A percentile compares a stretch with the other conserved stretches of the same genome.
phyloP scores from a whole-genome alignment of 2,888 invertebrate genomes.

The Calliopum simillimum region DNA sequence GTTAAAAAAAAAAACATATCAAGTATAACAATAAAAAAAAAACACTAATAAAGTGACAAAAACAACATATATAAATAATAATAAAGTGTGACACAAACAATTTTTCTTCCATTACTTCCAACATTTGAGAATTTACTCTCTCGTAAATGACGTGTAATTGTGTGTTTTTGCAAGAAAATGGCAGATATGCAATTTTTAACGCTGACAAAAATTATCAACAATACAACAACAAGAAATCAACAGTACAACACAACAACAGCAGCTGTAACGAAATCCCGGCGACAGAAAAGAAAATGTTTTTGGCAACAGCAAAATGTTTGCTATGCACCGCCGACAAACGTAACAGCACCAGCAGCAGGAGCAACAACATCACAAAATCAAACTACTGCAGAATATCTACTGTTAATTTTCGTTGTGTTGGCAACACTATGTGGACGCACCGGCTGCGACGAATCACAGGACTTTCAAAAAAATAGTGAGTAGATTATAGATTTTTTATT shows the following conservation, averaged over 20 bases:
- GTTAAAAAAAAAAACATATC: background rate
- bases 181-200: slow-evolving; percentile 53
- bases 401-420: slow-evolving; percentile 52
- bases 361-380: slow-evolving; percentile 31
- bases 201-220: slow-evolving; percentile 15
- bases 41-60: too few species aligned
- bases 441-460: slow-evolving; percentile 66
- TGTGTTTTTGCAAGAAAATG: slow-evolving; percentile 46
- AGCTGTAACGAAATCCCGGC: too few species aligned
- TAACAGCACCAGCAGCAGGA: slow-evolving; percentile 7
- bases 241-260: background rate
- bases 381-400: slow-evolving; percentile 48
- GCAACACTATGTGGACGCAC: slow-evolving; percentile 54
- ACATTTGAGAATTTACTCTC: slow-evolving; percentile 38
- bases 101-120: slow-evolving; percentile 44
- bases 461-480: slow-evolving; percentile 68
- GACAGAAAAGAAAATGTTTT: too few species aligned
- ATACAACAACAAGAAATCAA: slow-evolving; percentile 35
- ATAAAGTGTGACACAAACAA: slow-evolving; percentile 14
- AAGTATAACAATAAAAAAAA: background rate
- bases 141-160: slow-evolving; percentile 58
- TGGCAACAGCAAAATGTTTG: too few species aligned
- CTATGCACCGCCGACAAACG: background rate
- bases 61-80: background rate
- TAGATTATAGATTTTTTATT: slow-evolving; percentile 43